Evolutionary conservation across 2,888 invertebrate species (phyloP).

Genomic region (Coenonympha glycerion): DNA sequence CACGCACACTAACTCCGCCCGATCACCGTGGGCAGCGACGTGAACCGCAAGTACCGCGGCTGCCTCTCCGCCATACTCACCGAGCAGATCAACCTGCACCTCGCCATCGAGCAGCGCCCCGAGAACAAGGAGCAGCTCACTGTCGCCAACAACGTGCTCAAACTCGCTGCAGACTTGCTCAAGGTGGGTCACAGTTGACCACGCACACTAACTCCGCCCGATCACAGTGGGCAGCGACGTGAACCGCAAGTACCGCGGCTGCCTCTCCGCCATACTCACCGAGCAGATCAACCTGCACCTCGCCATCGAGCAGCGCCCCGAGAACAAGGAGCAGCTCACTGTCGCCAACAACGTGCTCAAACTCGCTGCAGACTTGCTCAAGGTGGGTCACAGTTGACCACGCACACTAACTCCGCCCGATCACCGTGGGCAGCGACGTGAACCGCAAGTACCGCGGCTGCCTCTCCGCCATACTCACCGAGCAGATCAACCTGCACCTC

Average conservation of each 20-base stretch:
- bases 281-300: slow-evolving; percentile 91
- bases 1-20: no score
- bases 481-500: slow-evolving; percentile 88
- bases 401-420: no score
- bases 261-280: slow-evolving; percentile 94
- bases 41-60: slow-evolving; percentile 94
- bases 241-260: slow-evolving; percentile 96
- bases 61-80: slow-evolving; percentile 96
- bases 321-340: slow-evolving; percentile 96
- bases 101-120: slow-evolving; percentile 96
- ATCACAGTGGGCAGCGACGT: no score
- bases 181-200: slow-evolving; percentile 86
- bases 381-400: no score
- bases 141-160: slow-evolving; percentile 96
- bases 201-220: no score
- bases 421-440: no score
- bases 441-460: slow-evolving; percentile 97
- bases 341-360: slow-evolving; percentile 97
- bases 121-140: slow-evolving; percentile 97
- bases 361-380: slow-evolving; percentile 93
- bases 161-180: slow-evolving; percentile 93
- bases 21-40: slow-evolving; percentile 86
- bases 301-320: slow-evolving; percentile 96
- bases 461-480: slow-evolving; percentile 94
- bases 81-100: slow-evolving; percentile 89